Conservation (phyloP, 2,888 invertebrate species). For the Drosophila cyrtoloma region DNA sequence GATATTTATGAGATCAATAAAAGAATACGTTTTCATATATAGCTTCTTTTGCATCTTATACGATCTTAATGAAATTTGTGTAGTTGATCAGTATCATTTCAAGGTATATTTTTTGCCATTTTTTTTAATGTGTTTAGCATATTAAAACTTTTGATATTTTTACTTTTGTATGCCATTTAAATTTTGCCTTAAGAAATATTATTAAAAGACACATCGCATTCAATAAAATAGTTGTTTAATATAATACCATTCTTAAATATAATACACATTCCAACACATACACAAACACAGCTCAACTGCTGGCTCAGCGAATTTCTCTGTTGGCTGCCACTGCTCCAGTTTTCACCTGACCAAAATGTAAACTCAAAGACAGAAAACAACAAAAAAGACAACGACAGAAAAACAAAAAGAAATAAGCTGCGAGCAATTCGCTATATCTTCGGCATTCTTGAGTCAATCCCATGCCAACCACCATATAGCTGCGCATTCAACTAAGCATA, state of each 20-base stretch:
- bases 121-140: neutral
- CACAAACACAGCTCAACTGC: neutral
- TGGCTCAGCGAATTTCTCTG: slow-evolving; percentile 30
- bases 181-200: neutral
- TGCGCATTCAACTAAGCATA: slow-evolving; percentile 58
- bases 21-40: neutral
- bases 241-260: too few relatives aligned
- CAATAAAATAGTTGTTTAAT: neutral
- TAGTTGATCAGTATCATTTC: neutral
- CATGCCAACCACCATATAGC: slow-evolving; percentile 41
- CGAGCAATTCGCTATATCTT: slow-evolving; percentile 33
- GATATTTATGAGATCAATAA: neutral
- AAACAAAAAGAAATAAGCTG: neutral
- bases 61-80: neutral
- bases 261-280: neutral
- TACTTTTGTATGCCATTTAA: fast-evolving
- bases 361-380: slow-evolving; percentile 19
- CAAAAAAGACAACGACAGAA: neutral
- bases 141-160: neutral
- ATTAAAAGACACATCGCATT: neutral
- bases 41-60: neutral
- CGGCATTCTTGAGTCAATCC: slow-evolving; percentile 43
- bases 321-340: slow-evolving; percentile 48
- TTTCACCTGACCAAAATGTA: slow-evolving; percentile 56
- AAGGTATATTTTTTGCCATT: neutral